phyloP scores from a whole-genome alignment of 1,140 invertebrate genomes.

The Drepana arcuata region DNA sequence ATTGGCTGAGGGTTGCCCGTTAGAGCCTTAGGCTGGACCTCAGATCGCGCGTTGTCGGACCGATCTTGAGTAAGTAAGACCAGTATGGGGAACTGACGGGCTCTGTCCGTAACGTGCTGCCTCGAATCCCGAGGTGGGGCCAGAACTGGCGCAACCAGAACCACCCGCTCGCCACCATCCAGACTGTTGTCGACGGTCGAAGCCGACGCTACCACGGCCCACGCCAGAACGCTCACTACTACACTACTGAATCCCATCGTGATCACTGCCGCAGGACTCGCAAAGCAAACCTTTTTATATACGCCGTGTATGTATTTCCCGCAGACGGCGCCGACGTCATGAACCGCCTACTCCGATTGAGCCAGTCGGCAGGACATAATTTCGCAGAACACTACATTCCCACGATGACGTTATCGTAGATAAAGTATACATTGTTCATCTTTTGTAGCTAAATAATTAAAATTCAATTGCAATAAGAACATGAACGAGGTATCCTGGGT shows the following conservation, averaged over 20 bases:
- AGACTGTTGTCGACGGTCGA: constrained; percentile 42
- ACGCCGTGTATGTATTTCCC: constrained; percentile 45
- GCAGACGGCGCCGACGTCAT: constrained; percentile 42
- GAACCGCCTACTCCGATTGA: constrained; percentile 16
- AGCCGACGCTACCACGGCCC: constrained; percentile 24
- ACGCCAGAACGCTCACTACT: constrained; percentile 35
- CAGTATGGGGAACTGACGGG: constrained; percentile 57
- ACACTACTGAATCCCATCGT: constrained; percentile 46
- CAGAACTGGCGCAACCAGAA: constrained; percentile 48
- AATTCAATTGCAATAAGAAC: too few species aligned
- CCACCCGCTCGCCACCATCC: constrained; percentile 39
- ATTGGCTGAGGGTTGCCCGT: constrained; percentile 43
- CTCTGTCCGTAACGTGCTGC: constrained; percentile 34
- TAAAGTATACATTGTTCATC: too few species aligned
- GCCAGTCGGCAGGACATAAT: constrained; percentile 21
- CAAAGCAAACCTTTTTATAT: constrained; percentile 55
- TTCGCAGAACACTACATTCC: constrained; percentile 26
- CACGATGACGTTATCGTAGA: constrained; percentile 56
- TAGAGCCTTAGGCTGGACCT: constrained; percentile 43
- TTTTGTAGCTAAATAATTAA: too few species aligned
- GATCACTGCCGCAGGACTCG: constrained; percentile 52
- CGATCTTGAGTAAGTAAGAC: constrained; percentile 42
- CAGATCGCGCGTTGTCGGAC: constrained; percentile 14
- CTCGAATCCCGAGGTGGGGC: constrained; percentile 48
- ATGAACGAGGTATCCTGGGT: too few species aligned